Evolutionary conservation across 2,797 vertebrate species (phyloP), one percentile per base, ranked within the genome.

Genomic region (Alcedo quadribrachys): DNA sequence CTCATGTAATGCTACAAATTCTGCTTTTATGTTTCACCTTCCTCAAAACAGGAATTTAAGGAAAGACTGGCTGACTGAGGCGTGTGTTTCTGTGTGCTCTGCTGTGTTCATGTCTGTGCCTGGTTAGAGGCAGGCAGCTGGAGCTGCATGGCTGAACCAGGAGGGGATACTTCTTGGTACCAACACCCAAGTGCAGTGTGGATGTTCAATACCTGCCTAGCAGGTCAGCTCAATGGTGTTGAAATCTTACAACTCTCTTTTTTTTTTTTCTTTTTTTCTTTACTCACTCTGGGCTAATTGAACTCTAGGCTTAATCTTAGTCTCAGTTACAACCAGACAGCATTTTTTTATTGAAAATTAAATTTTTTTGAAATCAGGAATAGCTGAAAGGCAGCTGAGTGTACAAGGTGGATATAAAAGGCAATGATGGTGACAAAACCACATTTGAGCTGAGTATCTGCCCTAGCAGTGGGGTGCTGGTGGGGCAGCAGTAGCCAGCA

Each of bases 391-490:
- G 22, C 35, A 53, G 18, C 12, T 8, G 45, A 48, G 25, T 1
- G 3, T 15, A 2, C 4, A 58, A 33, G 54, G 15, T n/a, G 30
- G 24, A 32, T 50, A 16, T 12, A 54, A 62, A 60, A 85, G 67
- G 67, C 58, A 40, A 5, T 0, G 3, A 7, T 9, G 42, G 35
- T 55, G 61, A 9, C 19, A 30, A 68, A 15, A 8, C 2, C 7
- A 18, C 5, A 4, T 2, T 1, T 0, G 5, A 77, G 55, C 21
- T 30, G 40, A 13, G 40, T 25, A 18, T 51, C 17, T 82, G 40
- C 32, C 1, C 0, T 12, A 25, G 37, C 4, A 6, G 6, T 18
- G 57, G 30, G 51, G 1, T 53, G 33, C 16, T 3, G 11, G 9
- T 3, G 8, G 35, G 53, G 20, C 66, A 25, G 70, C 20, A 3